These are phyloP conservation scores for Chiroxiphia lanceolata DNA, from an alignment of 2,797 vertebrate species.

Conservation along the genomic window DNA sequence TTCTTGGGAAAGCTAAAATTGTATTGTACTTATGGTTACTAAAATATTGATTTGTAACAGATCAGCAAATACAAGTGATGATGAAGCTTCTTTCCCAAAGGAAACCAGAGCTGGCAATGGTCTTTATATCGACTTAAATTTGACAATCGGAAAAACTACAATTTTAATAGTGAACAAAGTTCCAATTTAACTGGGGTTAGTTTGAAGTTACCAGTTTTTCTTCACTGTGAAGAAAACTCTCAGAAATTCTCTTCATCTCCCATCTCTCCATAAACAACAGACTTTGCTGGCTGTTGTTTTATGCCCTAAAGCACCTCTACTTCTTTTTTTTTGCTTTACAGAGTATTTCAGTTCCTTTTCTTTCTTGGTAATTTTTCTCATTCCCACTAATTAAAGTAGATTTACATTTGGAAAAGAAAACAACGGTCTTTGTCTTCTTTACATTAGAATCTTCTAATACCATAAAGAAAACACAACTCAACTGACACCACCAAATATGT, in stretches of 20 bases:
- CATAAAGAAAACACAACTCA: background rate
- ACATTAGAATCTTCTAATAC: background rate
- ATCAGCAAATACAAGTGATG: background rate
- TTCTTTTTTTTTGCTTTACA: background rate
- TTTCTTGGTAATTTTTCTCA: background rate
- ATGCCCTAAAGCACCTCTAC: background rate
- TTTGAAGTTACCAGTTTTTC: background rate
- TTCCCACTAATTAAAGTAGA: background rate
- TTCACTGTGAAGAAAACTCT: background rate
- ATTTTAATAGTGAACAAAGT: background rate
- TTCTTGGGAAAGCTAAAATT: background rate
- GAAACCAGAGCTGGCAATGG: background rate
- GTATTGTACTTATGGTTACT: background rate
- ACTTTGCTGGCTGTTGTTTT: background rate
- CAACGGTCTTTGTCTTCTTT: background rate
- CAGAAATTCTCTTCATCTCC: background rate
- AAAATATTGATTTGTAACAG: slow-evolving; percentile 14
- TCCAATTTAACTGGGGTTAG: background rate
- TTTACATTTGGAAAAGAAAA: background rate
- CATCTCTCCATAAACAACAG: background rate
- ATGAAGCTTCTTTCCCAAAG: background rate
- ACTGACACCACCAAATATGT: background rate
- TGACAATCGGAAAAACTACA: background rate
- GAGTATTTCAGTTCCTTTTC: background rate
- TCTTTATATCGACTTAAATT: background rate